Percentiles rank a stretch among this genome's conserved stretches.
phyloP scores from a whole-genome alignment of 2,797 vertebrate genomes.

The Nothura maculosa region DNA sequence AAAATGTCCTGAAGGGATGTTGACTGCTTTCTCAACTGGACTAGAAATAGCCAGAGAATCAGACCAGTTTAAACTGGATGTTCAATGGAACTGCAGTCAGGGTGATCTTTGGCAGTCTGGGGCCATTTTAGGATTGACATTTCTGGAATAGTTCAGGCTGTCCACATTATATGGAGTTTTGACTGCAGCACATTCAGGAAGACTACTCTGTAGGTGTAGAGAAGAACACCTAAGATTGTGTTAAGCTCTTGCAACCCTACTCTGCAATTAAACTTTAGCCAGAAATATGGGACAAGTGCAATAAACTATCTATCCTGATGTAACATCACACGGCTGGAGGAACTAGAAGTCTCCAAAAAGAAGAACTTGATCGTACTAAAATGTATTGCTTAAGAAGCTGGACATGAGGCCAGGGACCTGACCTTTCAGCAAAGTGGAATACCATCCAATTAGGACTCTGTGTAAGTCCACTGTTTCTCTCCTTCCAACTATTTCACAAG shows the following conservation, averaged over 20 bases:
- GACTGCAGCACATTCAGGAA: not conserved
- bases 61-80: not conserved
- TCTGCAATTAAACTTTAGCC: not conserved
- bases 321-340: not conserved
- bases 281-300: not conserved
- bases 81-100: not conserved
- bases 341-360: not conserved
- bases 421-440: conserved; percentile 7
- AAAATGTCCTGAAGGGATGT: fast-evolving
- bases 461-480: not conserved
- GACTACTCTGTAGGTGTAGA: not conserved
- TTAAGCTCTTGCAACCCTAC: not conserved
- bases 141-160: not conserved
- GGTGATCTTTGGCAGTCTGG: not conserved
- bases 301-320: not conserved
- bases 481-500: not conserved
- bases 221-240: not conserved
- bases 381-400: not conserved
- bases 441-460: not conserved
- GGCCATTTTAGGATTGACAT: not conserved
- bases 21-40: not conserved
- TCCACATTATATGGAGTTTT: not conserved
- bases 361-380: not conserved
- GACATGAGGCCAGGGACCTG: conserved; percentile 14
- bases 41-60: not conserved